Evolutionary conservation across 2,113 vertebrate species (phyloP), one percentile per base, ranked within the genome.

Genomic region (Trichomycterus rosablanca): DNA sequence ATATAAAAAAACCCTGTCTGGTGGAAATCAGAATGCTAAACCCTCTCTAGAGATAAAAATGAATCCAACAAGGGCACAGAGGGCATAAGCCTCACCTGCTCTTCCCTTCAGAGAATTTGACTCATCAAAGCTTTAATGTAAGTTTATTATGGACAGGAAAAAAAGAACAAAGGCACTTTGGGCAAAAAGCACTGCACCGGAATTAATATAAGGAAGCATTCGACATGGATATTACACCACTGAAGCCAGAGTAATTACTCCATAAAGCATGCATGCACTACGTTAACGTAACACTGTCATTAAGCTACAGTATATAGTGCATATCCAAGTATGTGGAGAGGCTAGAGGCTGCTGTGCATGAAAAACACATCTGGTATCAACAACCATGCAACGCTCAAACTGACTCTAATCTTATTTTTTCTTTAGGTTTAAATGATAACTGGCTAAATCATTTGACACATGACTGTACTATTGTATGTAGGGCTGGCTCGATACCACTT

Each of bases 1-100:
- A 7, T n/a, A 42, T 11, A 30, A 20, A 8, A 2, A 12, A 9
- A 34, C 5, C n/a, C n/a, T 9, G 42, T 34, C 26, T 30, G 26
- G 26, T 30, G 26, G 7, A 68, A 48, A 30, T 59, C 18, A 37
- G 24, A 70, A 71, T 73, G 60, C 37, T 56, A 59, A 78, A 72
- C 40, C 48, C 48, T 30, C n/a, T n/a, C n/a, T n/a, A n/a, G n/a
- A n/a, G n/a, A n/a, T n/a, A n/a, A n/a, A n/a, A 10, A 20, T 1
- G 10, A 54, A 60, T 61, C 63, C 58, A 2, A 16, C 40, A 52
- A 76, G 55, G 59, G 19, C 52, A 55, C 3, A 4, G 28, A 61
- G 32, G 14, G 23, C 1, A 42, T n/a, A n/a, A n/a, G 26, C 3
- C 7, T 30, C 26, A 30, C 3, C 3, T 30, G 26, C 26, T 30